A percentile compares a stretch with the other conserved stretches of the same genome.
These are phyloP conservation scores for Cryptotermes secundus DNA, from an alignment of 1,140 invertebrate genomes.

Conservation along the genomic window DNA sequence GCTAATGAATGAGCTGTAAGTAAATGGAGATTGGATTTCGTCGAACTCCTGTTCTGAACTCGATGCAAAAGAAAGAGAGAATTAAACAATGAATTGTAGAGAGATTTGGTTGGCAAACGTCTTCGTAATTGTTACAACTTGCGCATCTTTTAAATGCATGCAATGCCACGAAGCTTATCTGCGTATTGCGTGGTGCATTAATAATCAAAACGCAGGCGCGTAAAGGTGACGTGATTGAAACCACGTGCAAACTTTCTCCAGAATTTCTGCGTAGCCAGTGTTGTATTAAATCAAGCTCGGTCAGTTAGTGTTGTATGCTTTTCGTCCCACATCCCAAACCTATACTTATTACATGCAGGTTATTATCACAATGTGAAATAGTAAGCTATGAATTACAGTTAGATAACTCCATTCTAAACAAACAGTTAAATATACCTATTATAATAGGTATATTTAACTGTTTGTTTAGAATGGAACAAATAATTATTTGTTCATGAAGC, in stretches of 20 bases:
- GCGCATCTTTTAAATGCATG: too few relatives aligned
- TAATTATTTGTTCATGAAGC: too few relatives aligned
- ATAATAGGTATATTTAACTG: background rate
- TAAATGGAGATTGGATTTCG: too few relatives aligned
- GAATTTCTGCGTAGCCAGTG: background rate
- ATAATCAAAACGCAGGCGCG: background rate
- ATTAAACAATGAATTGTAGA: too few relatives aligned
- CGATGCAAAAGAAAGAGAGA: too few relatives aligned
- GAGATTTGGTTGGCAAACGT: too few relatives aligned
- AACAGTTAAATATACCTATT: background rate
- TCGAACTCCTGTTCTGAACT: too few relatives aligned
- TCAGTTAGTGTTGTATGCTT: background rate
- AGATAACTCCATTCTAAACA: background rate
- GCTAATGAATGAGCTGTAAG: too few relatives aligned
- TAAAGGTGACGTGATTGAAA: background rate
- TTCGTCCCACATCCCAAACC: background rate
- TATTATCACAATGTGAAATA: background rate
- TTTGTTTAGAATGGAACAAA: background rate
- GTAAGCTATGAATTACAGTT: background rate
- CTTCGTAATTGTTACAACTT: too few relatives aligned
- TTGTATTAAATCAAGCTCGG: background rate
- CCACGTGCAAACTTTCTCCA: constrained; percentile 9
- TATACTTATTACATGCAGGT: background rate
- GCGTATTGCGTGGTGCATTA: background rate
- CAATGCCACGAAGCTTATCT: background rate